Percentiles rank a stretch among this genome's conserved stretches.
Evolutionary conservation across 2,888 invertebrate genomes (phyloP).

Genomic region (Pyrocoelia pectoralis): DNA sequence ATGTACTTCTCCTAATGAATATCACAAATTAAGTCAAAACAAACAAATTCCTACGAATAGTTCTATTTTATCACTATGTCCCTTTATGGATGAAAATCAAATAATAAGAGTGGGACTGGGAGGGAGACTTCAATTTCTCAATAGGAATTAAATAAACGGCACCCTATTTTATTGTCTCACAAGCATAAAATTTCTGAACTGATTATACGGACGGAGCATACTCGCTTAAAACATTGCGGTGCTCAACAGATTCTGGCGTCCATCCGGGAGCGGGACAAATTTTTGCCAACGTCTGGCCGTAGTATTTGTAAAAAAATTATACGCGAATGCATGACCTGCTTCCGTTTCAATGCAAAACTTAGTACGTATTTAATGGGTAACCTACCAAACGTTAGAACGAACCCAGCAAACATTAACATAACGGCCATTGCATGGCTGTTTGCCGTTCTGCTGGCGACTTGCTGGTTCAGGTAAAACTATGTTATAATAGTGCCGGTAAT

Average conservation of each 20-base stretch:
- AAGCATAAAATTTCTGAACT: constrained; percentile 25
- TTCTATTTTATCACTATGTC: constrained; percentile 7
- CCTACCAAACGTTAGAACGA: constrained; percentile 23
- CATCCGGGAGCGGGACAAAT: constrained; percentile 33
- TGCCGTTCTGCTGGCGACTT: too few species aligned
- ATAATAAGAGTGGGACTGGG: constrained; percentile 39
- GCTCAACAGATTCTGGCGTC: constrained; percentile 33
- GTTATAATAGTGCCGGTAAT: too few species aligned
- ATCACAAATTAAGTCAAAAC: background rate
- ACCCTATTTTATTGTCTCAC: constrained; percentile 32
- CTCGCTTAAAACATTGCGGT: constrained; percentile 29
- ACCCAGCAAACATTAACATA: too few species aligned
- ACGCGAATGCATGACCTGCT: constrained; percentile 24
- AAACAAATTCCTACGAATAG: background rate
- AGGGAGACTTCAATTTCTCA: constrained; percentile 31
- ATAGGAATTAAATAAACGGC: constrained; percentile 24
- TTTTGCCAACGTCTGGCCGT: constrained; percentile 20
- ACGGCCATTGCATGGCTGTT: too few species aligned
- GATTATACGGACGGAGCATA: constrained; percentile 21
- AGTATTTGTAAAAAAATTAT: background rate
- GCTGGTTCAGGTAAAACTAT: too few species aligned
- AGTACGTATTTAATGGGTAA: constrained; percentile 33
- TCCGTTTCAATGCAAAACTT: constrained; percentile 26
- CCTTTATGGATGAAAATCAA: constrained; percentile 31
- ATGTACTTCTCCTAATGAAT: constrained; percentile 3